Evolutionary conservation across 1,140 invertebrate genomes (phyloP).

Genomic region (Saccostrea cuccullata): DNA sequence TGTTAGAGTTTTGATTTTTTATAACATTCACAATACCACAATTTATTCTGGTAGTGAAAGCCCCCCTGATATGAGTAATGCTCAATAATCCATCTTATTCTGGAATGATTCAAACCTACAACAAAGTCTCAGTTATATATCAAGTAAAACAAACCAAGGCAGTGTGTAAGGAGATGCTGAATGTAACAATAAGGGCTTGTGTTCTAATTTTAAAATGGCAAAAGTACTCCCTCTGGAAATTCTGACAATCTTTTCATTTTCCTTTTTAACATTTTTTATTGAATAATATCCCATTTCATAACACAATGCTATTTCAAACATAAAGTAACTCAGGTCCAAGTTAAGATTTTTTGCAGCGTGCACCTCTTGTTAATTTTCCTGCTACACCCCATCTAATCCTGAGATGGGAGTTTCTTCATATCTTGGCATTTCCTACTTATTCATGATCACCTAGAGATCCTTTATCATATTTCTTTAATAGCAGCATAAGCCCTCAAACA

Average conservation of each 20-base stretch:
- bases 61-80: neutral
- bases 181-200: neutral
- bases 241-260: neutral
- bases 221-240: neutral
- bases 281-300: too few relatives aligned
- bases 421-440: neutral
- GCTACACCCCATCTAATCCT: neutral
- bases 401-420: constrained; percentile 4
- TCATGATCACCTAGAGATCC: constrained; percentile 14
- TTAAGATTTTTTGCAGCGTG: neutral
- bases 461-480: neutral
- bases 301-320: neutral
- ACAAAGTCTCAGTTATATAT: neutral
- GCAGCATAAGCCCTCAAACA: neutral
- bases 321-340: neutral
- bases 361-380: neutral
- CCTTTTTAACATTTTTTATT: too few relatives aligned
- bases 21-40: constrained; percentile 11
- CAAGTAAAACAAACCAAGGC: neutral
- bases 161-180: neutral
- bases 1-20: constrained; percentile 16
- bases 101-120: neutral
- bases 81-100: neutral
- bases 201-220: neutral
- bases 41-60: neutral